These are phyloP conservation scores for Otus sunia DNA, from an alignment of 2,113 vertebrate genomes.

Conservation along the genomic window DNA sequence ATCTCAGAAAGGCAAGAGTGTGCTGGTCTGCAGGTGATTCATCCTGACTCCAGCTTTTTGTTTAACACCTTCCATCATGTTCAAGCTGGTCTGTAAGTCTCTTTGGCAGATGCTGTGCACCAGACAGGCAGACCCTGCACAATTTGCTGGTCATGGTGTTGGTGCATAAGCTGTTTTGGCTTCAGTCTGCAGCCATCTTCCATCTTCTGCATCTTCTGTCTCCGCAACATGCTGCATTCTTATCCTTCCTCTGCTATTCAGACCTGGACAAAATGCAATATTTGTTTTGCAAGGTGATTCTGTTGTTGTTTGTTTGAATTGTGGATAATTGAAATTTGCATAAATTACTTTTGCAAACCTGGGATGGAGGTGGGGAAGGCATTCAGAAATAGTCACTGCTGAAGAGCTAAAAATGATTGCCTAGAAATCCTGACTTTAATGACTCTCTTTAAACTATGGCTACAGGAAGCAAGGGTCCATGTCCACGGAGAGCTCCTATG, in stretches of 20 bases:
- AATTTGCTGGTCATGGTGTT: neutral
- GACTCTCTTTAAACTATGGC: neutral
- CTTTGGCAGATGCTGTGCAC: neutral
- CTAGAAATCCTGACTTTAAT: neutral
- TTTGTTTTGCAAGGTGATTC: neutral
- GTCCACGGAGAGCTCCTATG: accelerated
- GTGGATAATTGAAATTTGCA: neutral
- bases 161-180: neutral
- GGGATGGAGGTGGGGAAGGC: neutral
- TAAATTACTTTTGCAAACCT: neutral
- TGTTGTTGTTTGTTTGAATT: neutral
- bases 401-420: neutral
- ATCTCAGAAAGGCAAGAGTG: neutral
- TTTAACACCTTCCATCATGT: neutral
- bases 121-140: neutral
- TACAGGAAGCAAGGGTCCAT: neutral
- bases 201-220: neutral
- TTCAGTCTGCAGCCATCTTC: neutral
- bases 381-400: neutral
- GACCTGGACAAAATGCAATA: neutral
- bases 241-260: neutral
- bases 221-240: neutral
- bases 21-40: neutral
- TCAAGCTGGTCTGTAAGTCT: neutral
- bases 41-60: neutral